A percentile compares a stretch with the other conserved stretches of the same genome.
These are phyloP conservation scores for Gastrophysa polygoni DNA, from an alignment of 2,888 invertebrate genomes.

Conservation along the genomic window DNA sequence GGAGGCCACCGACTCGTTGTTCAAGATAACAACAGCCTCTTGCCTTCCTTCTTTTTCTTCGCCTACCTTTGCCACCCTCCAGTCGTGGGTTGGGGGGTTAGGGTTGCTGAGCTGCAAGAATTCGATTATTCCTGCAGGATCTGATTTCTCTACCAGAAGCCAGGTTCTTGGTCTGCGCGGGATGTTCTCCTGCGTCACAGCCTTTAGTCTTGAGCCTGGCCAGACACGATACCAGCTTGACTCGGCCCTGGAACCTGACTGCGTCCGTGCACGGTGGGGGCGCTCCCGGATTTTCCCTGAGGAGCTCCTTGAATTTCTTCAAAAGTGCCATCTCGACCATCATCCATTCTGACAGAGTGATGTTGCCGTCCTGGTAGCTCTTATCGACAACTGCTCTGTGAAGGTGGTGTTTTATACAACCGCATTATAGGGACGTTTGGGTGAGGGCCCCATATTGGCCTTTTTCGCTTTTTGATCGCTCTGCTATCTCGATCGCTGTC, in stretches of 20 bases:
- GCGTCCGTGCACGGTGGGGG: conserved; percentile 6
- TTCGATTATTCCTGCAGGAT: neutral
- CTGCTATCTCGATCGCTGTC: conserved; percentile 2
- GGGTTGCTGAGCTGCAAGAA: conserved; percentile 9
- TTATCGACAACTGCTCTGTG: neutral
- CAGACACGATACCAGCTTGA: neutral
- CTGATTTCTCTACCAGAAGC: conserved; percentile 10
- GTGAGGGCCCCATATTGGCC: neutral
- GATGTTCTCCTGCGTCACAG: conserved; percentile 6
- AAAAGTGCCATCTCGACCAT: neutral
- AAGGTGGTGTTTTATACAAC: neutral
- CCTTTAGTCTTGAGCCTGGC: conserved; percentile 3
- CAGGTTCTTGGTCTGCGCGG: conserved; percentile 7
- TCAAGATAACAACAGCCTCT: neutral
- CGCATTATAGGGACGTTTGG: neutral
- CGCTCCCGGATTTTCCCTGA: neutral
- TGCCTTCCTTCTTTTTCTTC: neutral
- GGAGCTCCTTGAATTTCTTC: neutral
- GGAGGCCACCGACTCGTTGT: neutral
- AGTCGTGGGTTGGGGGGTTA: conserved; percentile 7
- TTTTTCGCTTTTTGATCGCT: conserved; percentile 2
- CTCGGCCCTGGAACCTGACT: conserved; percentile 6
- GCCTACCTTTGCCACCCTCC: conserved; percentile 9
- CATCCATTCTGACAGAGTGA: conserved; percentile 1
- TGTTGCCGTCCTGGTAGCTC: neutral